These are phyloP conservation scores for Caradrina kadenii DNA, from an alignment of 2,888 invertebrate species.

Conservation along the genomic window DNA sequence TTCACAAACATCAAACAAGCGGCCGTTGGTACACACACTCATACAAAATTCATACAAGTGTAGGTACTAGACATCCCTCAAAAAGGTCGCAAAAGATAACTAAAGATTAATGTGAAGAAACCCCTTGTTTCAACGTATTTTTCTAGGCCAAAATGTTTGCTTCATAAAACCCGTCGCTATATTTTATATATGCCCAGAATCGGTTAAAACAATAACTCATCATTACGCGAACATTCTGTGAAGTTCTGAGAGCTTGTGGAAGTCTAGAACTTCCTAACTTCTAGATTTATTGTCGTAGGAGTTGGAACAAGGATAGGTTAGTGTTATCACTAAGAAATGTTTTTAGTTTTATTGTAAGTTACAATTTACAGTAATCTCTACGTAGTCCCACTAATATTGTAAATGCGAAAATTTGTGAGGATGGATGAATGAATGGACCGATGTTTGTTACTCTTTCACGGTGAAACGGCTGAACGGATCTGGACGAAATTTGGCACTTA, in stretches of 20 bases:
- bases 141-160: constrained; percentile 14
- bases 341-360: not conserved
- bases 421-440: too few species aligned
- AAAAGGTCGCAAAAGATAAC: constrained; percentile 31
- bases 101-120: constrained; percentile 33
- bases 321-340: not conserved
- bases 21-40: not conserved
- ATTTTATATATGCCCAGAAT: constrained; percentile 31
- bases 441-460: too few species aligned
- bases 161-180: constrained; percentile 26
- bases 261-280: constrained; percentile 37
- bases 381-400: not conserved
- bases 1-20: constrained; percentile 16
- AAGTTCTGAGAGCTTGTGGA: constrained; percentile 39
- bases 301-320: not conserved
- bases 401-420: too few species aligned
- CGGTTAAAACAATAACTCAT: constrained; percentile 44
- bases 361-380: too few species aligned
- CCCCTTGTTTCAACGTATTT: constrained; percentile 17
- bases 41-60: constrained; percentile 29
- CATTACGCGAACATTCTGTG: constrained; percentile 29
- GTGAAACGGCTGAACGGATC: too few species aligned
- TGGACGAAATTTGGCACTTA: too few species aligned
- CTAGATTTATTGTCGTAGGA: constrained; percentile 39
- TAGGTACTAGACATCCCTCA: not conserved